These are phyloP conservation scores for Aradus depressus DNA, from an alignment of 2,888 invertebrate genomes.

Conservation along the genomic window DNA sequence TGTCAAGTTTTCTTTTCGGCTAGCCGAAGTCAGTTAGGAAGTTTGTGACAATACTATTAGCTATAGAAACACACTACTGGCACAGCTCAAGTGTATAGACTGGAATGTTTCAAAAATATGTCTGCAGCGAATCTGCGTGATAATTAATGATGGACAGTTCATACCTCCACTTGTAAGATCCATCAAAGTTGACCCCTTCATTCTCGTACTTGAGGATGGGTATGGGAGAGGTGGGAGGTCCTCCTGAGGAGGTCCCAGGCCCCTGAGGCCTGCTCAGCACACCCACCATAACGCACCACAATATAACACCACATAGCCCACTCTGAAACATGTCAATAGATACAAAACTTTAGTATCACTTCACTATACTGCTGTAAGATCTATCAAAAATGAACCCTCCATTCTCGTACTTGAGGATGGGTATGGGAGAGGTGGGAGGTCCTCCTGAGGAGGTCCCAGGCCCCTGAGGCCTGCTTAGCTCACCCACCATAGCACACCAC, in stretches of 20 bases:
- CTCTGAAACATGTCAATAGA: too few relatives aligned
- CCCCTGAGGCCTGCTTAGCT: conserved; percentile 23
- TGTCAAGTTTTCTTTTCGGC: too few relatives aligned
- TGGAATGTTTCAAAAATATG: too few relatives aligned
- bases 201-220: conserved; percentile 49
- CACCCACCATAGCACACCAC: conserved; percentile 26
- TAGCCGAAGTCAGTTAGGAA: too few relatives aligned
- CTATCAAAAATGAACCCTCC: conserved; percentile 53
- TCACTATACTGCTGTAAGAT: too few relatives aligned
- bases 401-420: conserved; percentile 48
- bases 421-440: conserved; percentile 42
- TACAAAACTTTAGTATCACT: too few relatives aligned
- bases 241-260: conserved; percentile 19
- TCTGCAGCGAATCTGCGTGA: too few relatives aligned
- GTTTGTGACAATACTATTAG: too few relatives aligned
- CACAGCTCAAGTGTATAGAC: too few relatives aligned
- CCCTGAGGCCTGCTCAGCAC: conserved; percentile 24
- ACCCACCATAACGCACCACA: conserved; percentile 26
- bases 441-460: conserved; percentile 21
- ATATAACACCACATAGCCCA: too few relatives aligned
- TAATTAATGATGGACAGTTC: too few relatives aligned
- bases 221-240: conserved; percentile 40
- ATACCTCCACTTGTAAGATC: conserved; percentile 48
- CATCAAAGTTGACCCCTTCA: conserved; percentile 51
- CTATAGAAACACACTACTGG: too few relatives aligned